These are phyloP conservation scores for Cecropterus lyciades DNA, from an alignment of 1,140 invertebrate species.

Conservation along the genomic window DNA sequence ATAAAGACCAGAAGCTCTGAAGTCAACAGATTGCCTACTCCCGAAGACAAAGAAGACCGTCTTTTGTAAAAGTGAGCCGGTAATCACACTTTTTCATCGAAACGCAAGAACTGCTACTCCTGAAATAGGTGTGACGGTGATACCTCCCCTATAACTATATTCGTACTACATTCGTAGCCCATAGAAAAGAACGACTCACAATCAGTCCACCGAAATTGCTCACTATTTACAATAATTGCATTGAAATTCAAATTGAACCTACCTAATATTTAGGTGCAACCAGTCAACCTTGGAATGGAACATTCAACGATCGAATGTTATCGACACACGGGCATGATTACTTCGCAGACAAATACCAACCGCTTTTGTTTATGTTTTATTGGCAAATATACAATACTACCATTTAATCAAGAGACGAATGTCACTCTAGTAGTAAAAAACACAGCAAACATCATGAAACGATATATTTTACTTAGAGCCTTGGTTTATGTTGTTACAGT, in stretches of 20 bases:
- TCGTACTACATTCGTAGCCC: too few relatives aligned
- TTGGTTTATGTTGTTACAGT: too few relatives aligned
- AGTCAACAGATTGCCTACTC: too few relatives aligned
- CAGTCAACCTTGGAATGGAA: constrained; percentile 19
- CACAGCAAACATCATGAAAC: not conserved
- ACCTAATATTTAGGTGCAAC: constrained; percentile 20
- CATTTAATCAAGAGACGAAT: not conserved
- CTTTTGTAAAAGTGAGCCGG: too few relatives aligned
- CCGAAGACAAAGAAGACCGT: too few relatives aligned
- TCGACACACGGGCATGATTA: constrained; percentile 10
- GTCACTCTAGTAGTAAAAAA: constrained; percentile 1
- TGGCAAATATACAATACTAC: constrained; percentile 16
- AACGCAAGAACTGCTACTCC: too few relatives aligned
- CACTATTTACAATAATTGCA: constrained; percentile 13
- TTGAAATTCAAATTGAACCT: constrained; percentile 20
- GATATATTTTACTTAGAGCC: not conserved
- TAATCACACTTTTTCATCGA: too few relatives aligned
- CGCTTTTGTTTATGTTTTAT: constrained; percentile 12
- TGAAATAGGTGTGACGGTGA: too few relatives aligned
- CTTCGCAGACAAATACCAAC: constrained; percentile 23
- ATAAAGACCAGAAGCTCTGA: too few relatives aligned
- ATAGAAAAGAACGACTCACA: not conserved
- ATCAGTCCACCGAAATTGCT: not conserved
- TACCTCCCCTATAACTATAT: too few relatives aligned
- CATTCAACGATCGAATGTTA: constrained; percentile 22